These are phyloP conservation scores for Bibio marci DNA, from an alignment of 2,888 invertebrate species.

Conservation along the genomic window DNA sequence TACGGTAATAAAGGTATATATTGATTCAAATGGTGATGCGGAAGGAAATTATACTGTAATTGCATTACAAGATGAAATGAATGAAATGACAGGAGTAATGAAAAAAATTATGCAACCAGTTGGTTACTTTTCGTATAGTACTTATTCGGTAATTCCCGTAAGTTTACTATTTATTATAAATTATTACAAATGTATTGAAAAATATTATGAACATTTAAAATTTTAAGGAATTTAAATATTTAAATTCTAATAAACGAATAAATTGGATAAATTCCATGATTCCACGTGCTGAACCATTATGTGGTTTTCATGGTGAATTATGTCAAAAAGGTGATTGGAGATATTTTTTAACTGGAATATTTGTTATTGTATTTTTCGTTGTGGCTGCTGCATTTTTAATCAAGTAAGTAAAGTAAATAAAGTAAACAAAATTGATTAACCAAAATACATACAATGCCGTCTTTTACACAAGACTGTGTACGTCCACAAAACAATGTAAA, in stretches of 20 bases:
- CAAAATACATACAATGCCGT: no score
- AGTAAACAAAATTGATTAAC: no score
- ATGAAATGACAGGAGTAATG: constrained; percentile 43
- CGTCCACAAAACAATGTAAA: no score
- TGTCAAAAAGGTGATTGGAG: constrained; percentile 53
- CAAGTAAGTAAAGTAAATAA: no score
- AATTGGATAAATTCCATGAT: constrained; percentile 61
- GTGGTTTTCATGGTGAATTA: constrained; percentile 65
- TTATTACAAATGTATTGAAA: not conserved
- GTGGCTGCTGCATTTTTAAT: constrained; percentile 48
- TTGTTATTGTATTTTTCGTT: constrained; percentile 44
- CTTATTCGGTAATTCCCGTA: constrained; percentile 40
- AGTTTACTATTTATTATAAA: constrained; percentile 15
- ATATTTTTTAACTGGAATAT: constrained; percentile 41
- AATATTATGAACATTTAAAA: not conserved
- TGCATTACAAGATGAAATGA: constrained; percentile 46
- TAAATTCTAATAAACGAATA: constrained; percentile 43
- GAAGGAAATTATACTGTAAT: constrained; percentile 85
- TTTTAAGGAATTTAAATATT: constrained; percentile 41
- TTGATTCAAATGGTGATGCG: constrained; percentile 77
- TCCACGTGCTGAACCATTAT: constrained; percentile 62
- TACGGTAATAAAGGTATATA: constrained; percentile 55
- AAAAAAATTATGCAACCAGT: constrained; percentile 63
- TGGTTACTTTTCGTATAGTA: constrained; percentile 53
- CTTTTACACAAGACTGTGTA: no score